Evolutionary conservation across 2,888 invertebrate genomes (phyloP), one percentile per base, ranked within the genome.

Genomic region (Diarsia dahlii): DNA sequence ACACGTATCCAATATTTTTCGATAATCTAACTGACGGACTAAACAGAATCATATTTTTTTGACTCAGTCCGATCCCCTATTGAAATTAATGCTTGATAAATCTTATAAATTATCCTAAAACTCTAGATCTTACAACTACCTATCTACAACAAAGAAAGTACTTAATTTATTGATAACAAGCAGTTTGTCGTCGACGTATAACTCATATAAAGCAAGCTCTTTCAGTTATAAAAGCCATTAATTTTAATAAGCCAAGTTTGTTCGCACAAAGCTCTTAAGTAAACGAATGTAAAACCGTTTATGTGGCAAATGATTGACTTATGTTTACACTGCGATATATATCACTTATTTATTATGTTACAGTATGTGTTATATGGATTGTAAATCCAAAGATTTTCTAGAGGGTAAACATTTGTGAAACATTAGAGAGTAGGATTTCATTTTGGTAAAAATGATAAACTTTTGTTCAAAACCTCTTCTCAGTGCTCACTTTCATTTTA

Each of bases 291-390:
- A 71, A 78, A 86, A 69, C 50, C 75, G 56, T 79, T 88, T 79
- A 84, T 78, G 75, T 74, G 68, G 56, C 65, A 75, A 75, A 64
- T 72, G 89, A 87, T 85, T 80, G 84, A 85, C 56, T 87, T 87
- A 84, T 78, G 81, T 80, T 84, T 78, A 83, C 78, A n/a, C 65
- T 72, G 65, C 70, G 15, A 64, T 82, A 78, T 80, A 81, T 78
- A 77, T 81, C 72, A 62, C 56, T 81, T 64, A 67, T 8, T 8
- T 8, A 46, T 66, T 58, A 52, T 65, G 81, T 67, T 80, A 54
- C 74, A 12, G 60, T 58, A 18, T 52, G 72, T 73, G 20, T 28
- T 13, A n/a, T 3, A 54, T 10, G 9, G 46, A 64, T 39, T 3
- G 63, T 15, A 5, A 73, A 52, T 71, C 1, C 2, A 13, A 15